These are phyloP conservation scores for Lasioglossum lativentre DNA, from an alignment of 2,888 invertebrate species.

Conservation along the genomic window DNA sequence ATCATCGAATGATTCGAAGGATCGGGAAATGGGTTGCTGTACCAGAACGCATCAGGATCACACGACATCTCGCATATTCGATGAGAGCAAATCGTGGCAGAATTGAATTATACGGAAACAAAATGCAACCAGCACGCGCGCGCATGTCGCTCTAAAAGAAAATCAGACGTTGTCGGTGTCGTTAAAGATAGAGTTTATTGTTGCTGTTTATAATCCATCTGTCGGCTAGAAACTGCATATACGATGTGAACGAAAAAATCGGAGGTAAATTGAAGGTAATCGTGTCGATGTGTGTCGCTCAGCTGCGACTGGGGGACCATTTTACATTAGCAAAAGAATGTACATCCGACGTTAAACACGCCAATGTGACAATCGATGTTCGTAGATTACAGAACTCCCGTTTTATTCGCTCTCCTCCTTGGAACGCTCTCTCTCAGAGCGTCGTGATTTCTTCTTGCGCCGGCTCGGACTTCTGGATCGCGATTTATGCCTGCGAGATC, in stretches of 20 bases:
- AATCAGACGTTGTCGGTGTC: background rate
- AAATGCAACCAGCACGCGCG: constrained; percentile 65
- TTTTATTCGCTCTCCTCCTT: constrained; percentile 90
- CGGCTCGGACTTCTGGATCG: constrained; percentile 90
- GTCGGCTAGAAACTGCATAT: constrained; percentile 35
- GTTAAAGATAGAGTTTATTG: constrained; percentile 61
- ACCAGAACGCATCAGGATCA: constrained; percentile 63
- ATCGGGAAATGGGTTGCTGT: background rate
- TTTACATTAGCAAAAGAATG: constrained; percentile 32
- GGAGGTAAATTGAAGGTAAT: background rate
- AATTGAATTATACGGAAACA: too few species aligned
- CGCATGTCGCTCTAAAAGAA: constrained; percentile 47
- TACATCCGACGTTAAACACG: background rate
- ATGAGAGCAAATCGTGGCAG: too few species aligned
- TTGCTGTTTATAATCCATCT: constrained; percentile 45
- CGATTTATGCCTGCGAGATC: constrained; percentile 89
- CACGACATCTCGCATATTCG: constrained; percentile 54
- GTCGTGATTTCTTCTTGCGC: constrained; percentile 89
- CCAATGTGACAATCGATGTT: constrained; percentile 24
- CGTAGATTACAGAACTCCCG: constrained; percentile 4
- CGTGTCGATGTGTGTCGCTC: background rate
- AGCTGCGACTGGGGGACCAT: constrained; percentile 33
- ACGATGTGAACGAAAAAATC: constrained; percentile 15
- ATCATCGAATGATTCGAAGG: background rate
- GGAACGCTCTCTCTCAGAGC: constrained; percentile 87